Evolutionary conservation across 2,888 invertebrate species (phyloP).

Genomic region (Drosophila mayaguana): DNA sequence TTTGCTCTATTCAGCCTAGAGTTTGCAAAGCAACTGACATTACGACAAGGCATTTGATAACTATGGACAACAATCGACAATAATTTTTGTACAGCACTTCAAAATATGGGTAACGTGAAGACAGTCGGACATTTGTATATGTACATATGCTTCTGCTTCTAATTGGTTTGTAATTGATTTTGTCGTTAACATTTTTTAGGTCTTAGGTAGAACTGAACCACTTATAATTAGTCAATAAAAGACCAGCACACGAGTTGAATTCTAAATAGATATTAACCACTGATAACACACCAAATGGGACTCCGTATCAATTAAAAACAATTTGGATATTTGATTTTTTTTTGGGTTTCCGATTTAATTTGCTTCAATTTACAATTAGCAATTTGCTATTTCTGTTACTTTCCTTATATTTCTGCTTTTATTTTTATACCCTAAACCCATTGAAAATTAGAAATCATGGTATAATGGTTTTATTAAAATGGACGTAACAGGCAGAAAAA

Average conservation of each 20-base stretch:
- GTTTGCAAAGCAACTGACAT: slow-evolving; percentile 66
- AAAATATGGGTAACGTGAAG: slow-evolving; percentile 30
- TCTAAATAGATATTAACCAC: slow-evolving; percentile 16
- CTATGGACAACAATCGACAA: slow-evolving; percentile 18
- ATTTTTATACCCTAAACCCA: background rate
- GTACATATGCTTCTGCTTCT: slow-evolving; percentile 17
- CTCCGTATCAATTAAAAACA: slow-evolving; percentile 20
- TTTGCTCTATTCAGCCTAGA: slow-evolving; percentile 50
- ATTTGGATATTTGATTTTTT: slow-evolving; percentile 4
- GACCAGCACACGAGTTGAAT: slow-evolving; percentile 15
- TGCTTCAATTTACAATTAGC: slow-evolving; percentile 21
- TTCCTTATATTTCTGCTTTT: background rate
- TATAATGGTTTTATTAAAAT: too few relatives aligned
- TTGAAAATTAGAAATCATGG: too few relatives aligned
- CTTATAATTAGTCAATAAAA: slow-evolving; percentile 47
- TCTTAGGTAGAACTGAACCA: slow-evolving; percentile 24
- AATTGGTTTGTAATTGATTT: slow-evolving; percentile 75
- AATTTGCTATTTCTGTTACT: background rate
- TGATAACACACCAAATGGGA: slow-evolving; percentile 32
- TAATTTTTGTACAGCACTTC: slow-evolving; percentile 5
- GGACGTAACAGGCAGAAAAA: too few relatives aligned
- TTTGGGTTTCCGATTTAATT: slow-evolving; percentile 1
- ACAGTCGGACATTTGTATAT: background rate
- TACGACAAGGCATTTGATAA: slow-evolving; percentile 1
- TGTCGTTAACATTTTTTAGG: slow-evolving; percentile 29